phyloP scores from a whole-genome alignment of 2,888 invertebrate genomes.

The Conchocele bisecta region DNA sequence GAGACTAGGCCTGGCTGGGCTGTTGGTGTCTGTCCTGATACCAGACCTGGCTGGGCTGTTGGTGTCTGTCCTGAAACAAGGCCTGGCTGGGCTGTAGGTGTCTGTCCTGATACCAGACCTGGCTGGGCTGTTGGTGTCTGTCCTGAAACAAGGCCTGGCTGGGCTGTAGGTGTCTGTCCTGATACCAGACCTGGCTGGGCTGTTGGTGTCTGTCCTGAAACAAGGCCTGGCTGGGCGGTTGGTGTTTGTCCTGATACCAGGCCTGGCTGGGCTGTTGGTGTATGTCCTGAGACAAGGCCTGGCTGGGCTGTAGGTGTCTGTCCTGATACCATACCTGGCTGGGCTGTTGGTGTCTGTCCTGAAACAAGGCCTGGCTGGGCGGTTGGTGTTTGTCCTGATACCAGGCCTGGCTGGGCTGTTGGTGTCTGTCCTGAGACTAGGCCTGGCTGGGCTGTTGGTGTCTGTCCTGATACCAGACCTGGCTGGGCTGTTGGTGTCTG shows the following conservation, averaged over 20 bases:
- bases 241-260: slow-evolving; percentile 32
- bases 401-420: no score
- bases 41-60: slow-evolving; percentile 26
- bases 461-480: no score
- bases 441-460: no score
- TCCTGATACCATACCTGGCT: background rate
- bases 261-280: slow-evolving; percentile 50
- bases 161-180: slow-evolving; percentile 37
- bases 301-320: slow-evolving; percentile 34
- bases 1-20: slow-evolving; percentile 1
- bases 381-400: no score
- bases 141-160: slow-evolving; percentile 30
- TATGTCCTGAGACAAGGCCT: slow-evolving; percentile 54
- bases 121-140: slow-evolving; percentile 36
- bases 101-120: slow-evolving; percentile 32
- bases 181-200: slow-evolving; percentile 36
- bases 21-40: slow-evolving; percentile 9
- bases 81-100: slow-evolving; percentile 35
- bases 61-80: slow-evolving; percentile 19
- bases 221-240: slow-evolving; percentile 37
- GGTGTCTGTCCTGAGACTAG: no score
- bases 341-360: slow-evolving; percentile 16
- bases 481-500: no score
- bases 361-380: slow-evolving; percentile 12
- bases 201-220: slow-evolving; percentile 40